Conservation (phyloP, 2,888 invertebrate genomes). For the Busseola fusca region DNA sequence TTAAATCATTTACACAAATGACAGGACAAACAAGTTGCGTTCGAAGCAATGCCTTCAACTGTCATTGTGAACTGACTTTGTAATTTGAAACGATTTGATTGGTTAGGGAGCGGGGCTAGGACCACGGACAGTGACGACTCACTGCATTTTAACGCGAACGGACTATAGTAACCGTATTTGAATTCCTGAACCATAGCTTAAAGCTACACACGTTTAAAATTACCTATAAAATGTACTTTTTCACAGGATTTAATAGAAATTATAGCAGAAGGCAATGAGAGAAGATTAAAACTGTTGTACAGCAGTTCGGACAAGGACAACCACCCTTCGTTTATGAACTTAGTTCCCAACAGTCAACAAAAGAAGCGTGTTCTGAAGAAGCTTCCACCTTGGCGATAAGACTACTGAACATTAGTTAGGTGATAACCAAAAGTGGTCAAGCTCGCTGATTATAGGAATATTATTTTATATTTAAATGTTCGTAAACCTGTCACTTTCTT, state of each 20-base stretch:
- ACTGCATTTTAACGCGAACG: too few species aligned
- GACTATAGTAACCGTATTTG: too few species aligned
- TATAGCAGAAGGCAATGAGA: conserved; percentile 70
- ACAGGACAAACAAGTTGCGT: too few species aligned
- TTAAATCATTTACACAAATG: too few species aligned
- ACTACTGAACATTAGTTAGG: conserved; percentile 27
- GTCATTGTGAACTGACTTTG: too few species aligned
- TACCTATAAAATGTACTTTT: conserved; percentile 17
- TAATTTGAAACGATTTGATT: too few species aligned
- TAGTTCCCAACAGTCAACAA: conserved; percentile 25
- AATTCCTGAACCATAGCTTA: not conserved
- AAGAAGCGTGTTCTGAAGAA: conserved; percentile 37
- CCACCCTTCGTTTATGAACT: conserved; percentile 64
- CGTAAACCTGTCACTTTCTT: conserved; percentile 18
- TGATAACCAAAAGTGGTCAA: conserved; percentile 26
- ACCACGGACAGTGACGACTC: too few species aligned
- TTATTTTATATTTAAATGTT: conserved; percentile 6
- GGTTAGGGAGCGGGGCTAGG: too few species aligned
- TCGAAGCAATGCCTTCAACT: too few species aligned
- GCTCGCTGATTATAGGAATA: conserved; percentile 24
- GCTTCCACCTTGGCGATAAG: conserved; percentile 68
- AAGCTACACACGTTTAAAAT: not conserved
- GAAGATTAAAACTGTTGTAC: conserved; percentile 68
- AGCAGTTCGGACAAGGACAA: conserved; percentile 64
- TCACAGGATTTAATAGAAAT: conserved; percentile 77